Evolutionary conservation across 1,140 invertebrate species (phyloP).

Genomic region (Oryctes rhinoceros): DNA sequence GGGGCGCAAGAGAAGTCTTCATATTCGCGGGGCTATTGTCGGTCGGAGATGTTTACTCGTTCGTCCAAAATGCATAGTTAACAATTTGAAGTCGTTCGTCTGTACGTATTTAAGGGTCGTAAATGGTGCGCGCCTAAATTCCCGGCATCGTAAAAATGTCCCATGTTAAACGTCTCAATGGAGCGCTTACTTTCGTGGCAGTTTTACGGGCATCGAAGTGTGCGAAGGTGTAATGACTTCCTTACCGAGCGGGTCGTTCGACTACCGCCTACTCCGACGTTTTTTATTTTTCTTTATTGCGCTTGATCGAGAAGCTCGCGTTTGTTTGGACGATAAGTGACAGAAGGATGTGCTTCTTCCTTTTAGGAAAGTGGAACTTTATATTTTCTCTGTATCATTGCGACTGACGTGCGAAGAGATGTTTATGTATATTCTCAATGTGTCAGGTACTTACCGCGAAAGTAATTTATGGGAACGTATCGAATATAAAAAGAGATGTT

Average conservation of each 20-base stretch:
- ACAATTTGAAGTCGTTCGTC: slow-evolving; percentile 12
- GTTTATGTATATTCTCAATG: no score
- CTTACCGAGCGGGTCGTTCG: background rate
- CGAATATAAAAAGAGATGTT: no score
- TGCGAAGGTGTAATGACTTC: slow-evolving; percentile 26
- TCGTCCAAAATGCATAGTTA: background rate
- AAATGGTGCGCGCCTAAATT: slow-evolving; percentile 23
- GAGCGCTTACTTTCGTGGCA: background rate
- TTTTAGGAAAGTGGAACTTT: slow-evolving; percentile 3
- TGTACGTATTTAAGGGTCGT: slow-evolving; percentile 26
- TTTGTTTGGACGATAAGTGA: background rate
- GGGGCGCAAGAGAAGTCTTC: background rate
- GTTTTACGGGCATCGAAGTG: slow-evolving; percentile 22
- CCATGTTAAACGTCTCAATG: slow-evolving; percentile 35
- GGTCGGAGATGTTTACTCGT: background rate
- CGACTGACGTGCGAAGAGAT: background rate
- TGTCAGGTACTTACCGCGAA: no score
- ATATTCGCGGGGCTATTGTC: background rate
- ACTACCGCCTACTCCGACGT: background rate
- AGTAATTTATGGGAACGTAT: no score
- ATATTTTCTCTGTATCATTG: background rate
- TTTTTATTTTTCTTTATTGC: slow-evolving; percentile 22
- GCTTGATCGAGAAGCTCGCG: slow-evolving; percentile 5
- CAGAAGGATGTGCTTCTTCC: background rate
- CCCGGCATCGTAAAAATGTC: slow-evolving; percentile 13